Evolutionary conservation across 2,797 vertebrate genomes (phyloP).

Genomic region (Lophotriccus pileatus): DNA sequence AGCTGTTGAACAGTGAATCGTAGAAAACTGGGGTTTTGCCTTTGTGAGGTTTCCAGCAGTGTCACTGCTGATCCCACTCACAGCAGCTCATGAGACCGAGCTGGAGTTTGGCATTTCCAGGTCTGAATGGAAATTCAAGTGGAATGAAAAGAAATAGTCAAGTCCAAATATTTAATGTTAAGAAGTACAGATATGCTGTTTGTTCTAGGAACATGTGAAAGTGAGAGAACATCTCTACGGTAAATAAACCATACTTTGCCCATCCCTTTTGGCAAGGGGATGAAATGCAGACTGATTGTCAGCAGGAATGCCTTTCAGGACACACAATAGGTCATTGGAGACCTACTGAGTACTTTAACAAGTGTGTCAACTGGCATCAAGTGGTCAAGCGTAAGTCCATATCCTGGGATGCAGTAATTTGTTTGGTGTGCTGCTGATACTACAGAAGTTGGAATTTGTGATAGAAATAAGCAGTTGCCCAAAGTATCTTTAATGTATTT

Average conservation of each 20-base stretch:
- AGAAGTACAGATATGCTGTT: neutral
- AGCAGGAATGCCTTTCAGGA: slow-evolving; percentile 44
- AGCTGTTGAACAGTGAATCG: neutral
- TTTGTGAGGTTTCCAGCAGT: neutral
- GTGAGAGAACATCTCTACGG: neutral
- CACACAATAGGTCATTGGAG: slow-evolving; percentile 13
- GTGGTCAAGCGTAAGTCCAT: neutral
- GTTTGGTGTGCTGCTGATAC: neutral
- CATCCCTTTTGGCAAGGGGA: neutral
- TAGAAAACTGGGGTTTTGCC: neutral
- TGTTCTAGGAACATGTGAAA: slow-evolving; percentile 31
- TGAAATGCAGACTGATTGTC: slow-evolving; percentile 16
- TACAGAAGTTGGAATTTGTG: neutral
- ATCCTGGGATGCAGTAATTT: slow-evolving; percentile 14
- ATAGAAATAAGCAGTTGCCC: neutral
- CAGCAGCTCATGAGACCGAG: neutral
- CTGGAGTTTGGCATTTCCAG: neutral
- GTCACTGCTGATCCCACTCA: neutral
- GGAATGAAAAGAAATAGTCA: neutral
- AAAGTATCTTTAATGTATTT: neutral
- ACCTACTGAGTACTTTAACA: slow-evolving; percentile 28
- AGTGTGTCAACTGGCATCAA: slow-evolving; percentile 30
- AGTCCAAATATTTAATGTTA: slow-evolving; percentile 35
- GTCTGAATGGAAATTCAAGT: neutral
- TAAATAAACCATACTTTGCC: slow-evolving; percentile 25